A percentile compares a stretch with the other conserved stretches of the same genome.
Evolutionary conservation across 92 coral and sea anemone species (phyloP).

Genomic region (Parazoanthus atlanticus): DNA sequence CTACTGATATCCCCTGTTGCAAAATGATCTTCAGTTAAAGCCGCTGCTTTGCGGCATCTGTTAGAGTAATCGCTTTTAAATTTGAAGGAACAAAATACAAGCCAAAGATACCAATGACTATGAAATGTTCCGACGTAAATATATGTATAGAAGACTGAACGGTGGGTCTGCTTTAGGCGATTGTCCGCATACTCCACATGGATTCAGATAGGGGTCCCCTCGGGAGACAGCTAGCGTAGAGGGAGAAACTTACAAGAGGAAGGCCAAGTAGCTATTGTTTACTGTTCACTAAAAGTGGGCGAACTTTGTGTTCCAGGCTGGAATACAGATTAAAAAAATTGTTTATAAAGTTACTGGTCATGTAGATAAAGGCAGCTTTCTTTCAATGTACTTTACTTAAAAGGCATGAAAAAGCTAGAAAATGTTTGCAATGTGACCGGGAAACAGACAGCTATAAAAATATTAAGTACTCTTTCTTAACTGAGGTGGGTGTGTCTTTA

Average conservation of each 20-base stretch:
- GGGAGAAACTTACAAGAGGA: no score
- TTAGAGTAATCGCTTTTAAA: background rate
- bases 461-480: no score
- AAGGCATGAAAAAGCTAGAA: background rate
- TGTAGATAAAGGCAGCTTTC: no score
- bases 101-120: background rate
- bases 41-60: background rate
- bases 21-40: no score
- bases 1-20: background rate
- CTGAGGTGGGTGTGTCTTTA: no score
- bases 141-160: background rate
- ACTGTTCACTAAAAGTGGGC: background rate
- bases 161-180: background rate
- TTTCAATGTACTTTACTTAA: no score
- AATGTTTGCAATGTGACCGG: no score
- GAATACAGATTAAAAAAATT: background rate
- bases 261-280: no score
- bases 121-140: background rate
- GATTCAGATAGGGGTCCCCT: no score
- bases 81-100: background rate
- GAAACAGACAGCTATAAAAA: no score
- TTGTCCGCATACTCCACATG: no score
- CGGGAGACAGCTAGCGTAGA: no score
- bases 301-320: background rate
- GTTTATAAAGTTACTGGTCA: background rate